A percentile compares a stretch with the other conserved stretches of the same genome.
Conservation (phyloP, 1,140 invertebrate genomes). For the Drosophila equinoxialis region DNA sequence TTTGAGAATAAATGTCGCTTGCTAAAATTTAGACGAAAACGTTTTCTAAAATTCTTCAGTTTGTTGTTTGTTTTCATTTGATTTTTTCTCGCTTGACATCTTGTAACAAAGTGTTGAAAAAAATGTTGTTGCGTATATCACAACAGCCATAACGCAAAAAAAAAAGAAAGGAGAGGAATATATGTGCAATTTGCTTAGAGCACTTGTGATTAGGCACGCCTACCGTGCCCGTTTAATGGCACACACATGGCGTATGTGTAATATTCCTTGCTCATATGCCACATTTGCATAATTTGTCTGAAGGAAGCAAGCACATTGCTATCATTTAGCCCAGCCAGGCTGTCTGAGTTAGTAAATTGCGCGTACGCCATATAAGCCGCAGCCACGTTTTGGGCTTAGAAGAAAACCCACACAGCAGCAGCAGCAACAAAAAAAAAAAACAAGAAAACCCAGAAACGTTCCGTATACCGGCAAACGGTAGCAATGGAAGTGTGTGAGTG, state of each 20-base stretch:
- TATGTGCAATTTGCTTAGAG: conserved; percentile 49
- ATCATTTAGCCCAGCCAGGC: conserved; percentile 66
- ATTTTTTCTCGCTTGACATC: not conserved
- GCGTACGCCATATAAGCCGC: conserved; percentile 68
- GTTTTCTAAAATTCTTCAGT: not conserved
- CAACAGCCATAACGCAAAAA: conserved; percentile 12
- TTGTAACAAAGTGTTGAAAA: conserved; percentile 35
- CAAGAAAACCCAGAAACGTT: not conserved
- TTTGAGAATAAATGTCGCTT: not conserved
- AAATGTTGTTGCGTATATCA: conserved; percentile 18
- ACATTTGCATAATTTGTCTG: conserved; percentile 74
- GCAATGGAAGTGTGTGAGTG: conserved; percentile 6
- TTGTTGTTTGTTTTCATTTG: not conserved
- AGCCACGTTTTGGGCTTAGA: conserved; percentile 29
- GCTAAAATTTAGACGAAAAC: not conserved
- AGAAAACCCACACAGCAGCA: not conserved
- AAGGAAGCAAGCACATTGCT: conserved; percentile 59
- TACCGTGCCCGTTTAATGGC: conserved; percentile 63
- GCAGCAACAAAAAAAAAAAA: not conserved
- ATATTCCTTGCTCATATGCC: conserved; percentile 73
- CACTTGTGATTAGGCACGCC: conserved; percentile 66
- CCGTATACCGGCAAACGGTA: not conserved
- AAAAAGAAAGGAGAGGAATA: conserved; percentile 8
- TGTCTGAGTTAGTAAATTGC: conserved; percentile 77
- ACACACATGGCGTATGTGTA: conserved; percentile 72